These are phyloP conservation scores for Cryptocephalus moraei DNA, from an alignment of 2,888 invertebrate species.

Conservation along the genomic window DNA sequence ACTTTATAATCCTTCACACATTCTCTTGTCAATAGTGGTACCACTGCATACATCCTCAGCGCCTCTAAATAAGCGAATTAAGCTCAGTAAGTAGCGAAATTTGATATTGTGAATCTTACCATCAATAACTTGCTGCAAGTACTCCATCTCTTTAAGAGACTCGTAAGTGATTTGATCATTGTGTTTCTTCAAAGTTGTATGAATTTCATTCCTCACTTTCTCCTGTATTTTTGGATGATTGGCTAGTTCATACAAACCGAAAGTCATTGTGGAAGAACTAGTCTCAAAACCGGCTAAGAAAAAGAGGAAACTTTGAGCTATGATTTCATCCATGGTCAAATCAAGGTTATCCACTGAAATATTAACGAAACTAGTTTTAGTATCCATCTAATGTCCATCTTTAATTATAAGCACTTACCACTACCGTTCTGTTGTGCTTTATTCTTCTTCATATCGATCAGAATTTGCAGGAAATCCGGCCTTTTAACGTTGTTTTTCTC, in stretches of 20 bases:
- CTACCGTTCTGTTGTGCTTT: not conserved
- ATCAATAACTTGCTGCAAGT: constrained; percentile 15
- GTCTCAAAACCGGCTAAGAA: constrained; percentile 20
- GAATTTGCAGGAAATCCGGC: constrained; percentile 45
- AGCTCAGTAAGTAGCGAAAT: too few species aligned
- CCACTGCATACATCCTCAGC: constrained; percentile 13
- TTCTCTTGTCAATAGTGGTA: constrained; percentile 10
- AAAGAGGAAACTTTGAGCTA: constrained; percentile 18
- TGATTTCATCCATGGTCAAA: constrained; percentile 11
- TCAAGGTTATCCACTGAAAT: constrained; percentile 7
- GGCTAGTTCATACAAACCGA: constrained; percentile 14
- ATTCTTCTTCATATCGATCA: constrained; percentile 25
- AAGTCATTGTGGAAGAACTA: constrained; percentile 19
- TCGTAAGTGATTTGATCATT: constrained; percentile 17
- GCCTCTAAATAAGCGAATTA: too few species aligned
- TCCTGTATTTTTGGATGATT: constrained; percentile 13
- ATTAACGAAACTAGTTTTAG: too few species aligned
- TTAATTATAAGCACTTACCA: too few species aligned
- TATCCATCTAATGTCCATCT: too few species aligned
- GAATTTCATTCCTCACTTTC: constrained; percentile 15
- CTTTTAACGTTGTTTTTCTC: constrained; percentile 35
- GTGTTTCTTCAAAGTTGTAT: constrained; percentile 11
- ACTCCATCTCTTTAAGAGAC: constrained; percentile 16
- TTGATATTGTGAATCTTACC: too few species aligned
- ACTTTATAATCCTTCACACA: constrained; percentile 15